Base-by-base conservation (phyloP, 2,888 invertebrate genomes). In the Lasioglossum zephyrum region DNA sequence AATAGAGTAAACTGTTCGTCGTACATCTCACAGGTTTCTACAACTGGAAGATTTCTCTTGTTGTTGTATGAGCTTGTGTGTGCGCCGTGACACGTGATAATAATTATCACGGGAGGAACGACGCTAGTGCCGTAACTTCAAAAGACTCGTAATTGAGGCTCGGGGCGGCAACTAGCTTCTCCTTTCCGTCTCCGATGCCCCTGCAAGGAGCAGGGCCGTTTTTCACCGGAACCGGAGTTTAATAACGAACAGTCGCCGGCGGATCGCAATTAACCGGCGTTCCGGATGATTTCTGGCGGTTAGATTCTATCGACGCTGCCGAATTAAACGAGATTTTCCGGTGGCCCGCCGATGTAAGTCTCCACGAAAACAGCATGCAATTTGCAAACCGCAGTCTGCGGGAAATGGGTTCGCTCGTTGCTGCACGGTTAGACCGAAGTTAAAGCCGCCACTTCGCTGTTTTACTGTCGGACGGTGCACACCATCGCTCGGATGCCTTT, bases 101-200 rank as follows among this genome's bases (percentile, higher is more conserved):
- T 91, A 90, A 91, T 91, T 87, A 89, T 89, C 87, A 86, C 80
- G 81, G 80, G 75, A 72, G 81, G 86, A 84, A 89, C 90, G 84
- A 80, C 81, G 87, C 73, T 36, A 79, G 69, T 73, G 60, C 77
- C 73, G 66, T 69, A 77, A 91, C 90, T 91, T 93, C 92, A 92
- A 93, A 93, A 93, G 92, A 77, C 87, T 87, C 87, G 88, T 94
- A 94, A 94, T 94, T 94, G 94, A 92, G 91, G 90, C 91, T 91
- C 81, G 88, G 87, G 91, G 89, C 92, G 88, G 3, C 91, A 91
- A 88, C 89, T 90, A 92, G 91, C 92, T 91, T 93, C 78, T 77
- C 78, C 80, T 77, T 53, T 63, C 60, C 60, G 11, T 69, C 69
- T 22, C 22, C 9, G 6, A 18, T 6, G 60, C 60, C 1, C 26